Percentiles rank a stretch among this genome's conserved stretches.
phyloP scores from a whole-genome alignment of 1,140 invertebrate species.

The Fopius arisanus region DNA sequence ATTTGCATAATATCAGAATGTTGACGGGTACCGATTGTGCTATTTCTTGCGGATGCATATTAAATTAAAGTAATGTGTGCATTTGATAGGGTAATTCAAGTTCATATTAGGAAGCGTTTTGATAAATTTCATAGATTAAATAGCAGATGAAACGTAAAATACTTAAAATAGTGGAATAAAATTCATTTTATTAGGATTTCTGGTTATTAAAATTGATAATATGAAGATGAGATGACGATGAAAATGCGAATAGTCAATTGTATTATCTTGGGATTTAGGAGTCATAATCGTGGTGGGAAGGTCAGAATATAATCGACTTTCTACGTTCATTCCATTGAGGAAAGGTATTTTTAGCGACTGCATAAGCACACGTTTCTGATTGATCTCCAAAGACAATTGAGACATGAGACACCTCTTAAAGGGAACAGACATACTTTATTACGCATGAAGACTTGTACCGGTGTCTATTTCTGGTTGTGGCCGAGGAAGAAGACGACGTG shows the following conservation, averaged over 20 bases:
- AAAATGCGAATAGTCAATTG: not conserved
- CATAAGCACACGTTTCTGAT: not conserved
- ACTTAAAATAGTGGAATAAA: not conserved
- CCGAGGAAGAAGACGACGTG: constrained; percentile 28
- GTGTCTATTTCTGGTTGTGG: constrained; percentile 38
- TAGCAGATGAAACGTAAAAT: not conserved
- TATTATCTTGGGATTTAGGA: not conserved
- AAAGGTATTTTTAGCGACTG: not conserved
- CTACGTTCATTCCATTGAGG: too few species aligned
- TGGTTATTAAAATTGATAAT: not conserved
- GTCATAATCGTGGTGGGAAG: not conserved
- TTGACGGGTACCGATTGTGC: not conserved
- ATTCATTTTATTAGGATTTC: not conserved
- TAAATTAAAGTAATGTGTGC: constrained; percentile 13
- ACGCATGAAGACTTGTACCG: constrained; percentile 23
- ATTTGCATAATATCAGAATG: constrained; percentile 4
- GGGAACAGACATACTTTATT: constrained; percentile 18
- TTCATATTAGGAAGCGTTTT: not conserved
- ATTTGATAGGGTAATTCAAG: constrained; percentile 4
- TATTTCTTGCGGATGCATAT: not conserved
- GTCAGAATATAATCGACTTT: not conserved
- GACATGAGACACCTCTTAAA: not conserved
- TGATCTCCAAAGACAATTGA: not conserved
- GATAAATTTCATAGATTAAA: not conserved
- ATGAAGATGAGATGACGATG: not conserved